phyloP scores from a whole-genome alignment of 2,888 invertebrate genomes.

The Oxyscelio sp. region DNA sequence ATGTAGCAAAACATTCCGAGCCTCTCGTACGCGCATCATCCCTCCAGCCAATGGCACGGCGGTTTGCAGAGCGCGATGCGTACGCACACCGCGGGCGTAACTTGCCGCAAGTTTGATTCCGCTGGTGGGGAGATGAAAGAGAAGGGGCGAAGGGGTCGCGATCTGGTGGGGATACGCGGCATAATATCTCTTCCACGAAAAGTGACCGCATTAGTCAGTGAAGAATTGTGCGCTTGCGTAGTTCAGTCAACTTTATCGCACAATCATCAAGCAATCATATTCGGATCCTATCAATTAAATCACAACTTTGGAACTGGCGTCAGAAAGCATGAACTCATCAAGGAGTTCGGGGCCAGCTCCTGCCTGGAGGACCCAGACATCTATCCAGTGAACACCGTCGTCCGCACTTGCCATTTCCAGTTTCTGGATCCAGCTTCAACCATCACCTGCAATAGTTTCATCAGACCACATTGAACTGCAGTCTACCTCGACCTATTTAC shows the following conservation, averaged over 20 bases:
- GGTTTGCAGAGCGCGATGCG: too few species aligned
- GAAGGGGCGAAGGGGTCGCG: not conserved
- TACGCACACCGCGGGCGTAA: too few species aligned
- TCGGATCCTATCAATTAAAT: constrained; percentile 28
- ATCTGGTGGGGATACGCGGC: constrained; percentile 38
- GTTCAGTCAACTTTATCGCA: constrained; percentile 51
- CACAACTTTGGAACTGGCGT: not conserved
- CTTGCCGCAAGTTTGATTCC: not conserved
- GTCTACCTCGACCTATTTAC: too few species aligned
- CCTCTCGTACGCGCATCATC: too few species aligned
- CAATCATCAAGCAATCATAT: not conserved
- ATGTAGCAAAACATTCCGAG: too few species aligned
- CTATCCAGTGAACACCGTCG: too few species aligned
- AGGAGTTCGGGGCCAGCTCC: not conserved
- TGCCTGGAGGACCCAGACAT: not conserved
- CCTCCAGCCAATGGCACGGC: too few species aligned
- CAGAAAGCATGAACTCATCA: constrained; percentile 40
- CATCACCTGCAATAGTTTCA: too few species aligned
- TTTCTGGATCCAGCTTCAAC: too few species aligned
- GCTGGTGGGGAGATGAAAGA: constrained; percentile 1
- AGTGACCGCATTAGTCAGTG: constrained; percentile 83
- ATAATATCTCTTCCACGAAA: constrained; percentile 54
- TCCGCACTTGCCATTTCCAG: too few species aligned
- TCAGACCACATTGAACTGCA: too few species aligned
- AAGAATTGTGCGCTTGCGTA: constrained; percentile 86